Evolutionary conservation across 2,113 vertebrate species (phyloP).

Genomic region (Rhizomys pruinosus): DNA sequence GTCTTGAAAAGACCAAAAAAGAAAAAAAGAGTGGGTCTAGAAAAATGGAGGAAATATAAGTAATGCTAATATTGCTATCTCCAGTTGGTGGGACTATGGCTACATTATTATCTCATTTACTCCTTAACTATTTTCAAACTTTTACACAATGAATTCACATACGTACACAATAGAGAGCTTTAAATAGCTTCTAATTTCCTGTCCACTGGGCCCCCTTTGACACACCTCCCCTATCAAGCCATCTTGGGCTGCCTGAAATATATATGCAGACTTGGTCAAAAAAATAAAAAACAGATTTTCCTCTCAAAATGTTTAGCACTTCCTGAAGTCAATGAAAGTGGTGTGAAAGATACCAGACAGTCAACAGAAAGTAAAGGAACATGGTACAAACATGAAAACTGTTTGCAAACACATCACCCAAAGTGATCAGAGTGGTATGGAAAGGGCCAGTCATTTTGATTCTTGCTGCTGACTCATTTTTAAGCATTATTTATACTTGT

Average conservation of each 20-base stretch:
- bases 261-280: neutral
- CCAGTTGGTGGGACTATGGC: neutral
- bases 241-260: neutral
- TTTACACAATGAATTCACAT: neutral
- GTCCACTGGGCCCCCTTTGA: neutral
- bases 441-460: neutral
- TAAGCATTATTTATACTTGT: slow-evolving; percentile 32
- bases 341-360: neutral
- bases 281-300: slow-evolving; percentile 26
- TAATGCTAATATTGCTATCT: neutral
- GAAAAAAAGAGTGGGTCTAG: neutral
- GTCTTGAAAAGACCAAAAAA: no score
- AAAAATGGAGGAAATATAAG: neutral
- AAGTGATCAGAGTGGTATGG: neutral
- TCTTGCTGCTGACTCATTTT: neutral
- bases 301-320: slow-evolving; percentile 50
- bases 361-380: neutral
- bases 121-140: slow-evolving; percentile 23
- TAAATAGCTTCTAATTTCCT: slow-evolving; percentile 64
- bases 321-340: neutral
- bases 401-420: neutral
- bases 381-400: neutral
- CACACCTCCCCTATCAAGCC: neutral
- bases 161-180: slow-evolving; percentile 22
- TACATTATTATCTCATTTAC: slow-evolving; percentile 21